Evolutionary conservation across 2,797 vertebrate genomes (phyloP).

Genomic region (Pterois miles): DNA sequence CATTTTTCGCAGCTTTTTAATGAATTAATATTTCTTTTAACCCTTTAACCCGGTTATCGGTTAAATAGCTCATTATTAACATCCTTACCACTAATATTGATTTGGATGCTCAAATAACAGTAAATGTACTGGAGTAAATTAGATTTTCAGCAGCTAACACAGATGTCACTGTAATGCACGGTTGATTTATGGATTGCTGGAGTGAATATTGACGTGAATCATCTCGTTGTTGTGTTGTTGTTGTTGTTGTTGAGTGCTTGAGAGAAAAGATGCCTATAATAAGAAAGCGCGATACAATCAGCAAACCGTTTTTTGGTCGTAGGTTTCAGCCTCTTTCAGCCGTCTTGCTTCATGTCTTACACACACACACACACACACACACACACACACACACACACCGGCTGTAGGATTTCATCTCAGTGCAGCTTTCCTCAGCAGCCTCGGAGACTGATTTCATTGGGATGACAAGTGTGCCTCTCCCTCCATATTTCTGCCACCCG

Average conservation of each 20-base stretch:
- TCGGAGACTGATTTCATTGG: constrained; percentile 67
- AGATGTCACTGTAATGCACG: background rate
- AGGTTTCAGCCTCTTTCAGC: constrained; percentile 15
- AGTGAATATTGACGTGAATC: background rate
- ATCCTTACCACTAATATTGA: background rate
- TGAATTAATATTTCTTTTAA: too few species aligned
- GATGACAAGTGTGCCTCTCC: constrained; percentile 68
- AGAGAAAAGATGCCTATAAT: constrained; percentile 15
- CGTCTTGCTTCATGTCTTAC: background rate
- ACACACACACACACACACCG: constrained; percentile 5
- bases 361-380: constrained; percentile 4
- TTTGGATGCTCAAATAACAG: background rate
- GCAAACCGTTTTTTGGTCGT: constrained; percentile 24
- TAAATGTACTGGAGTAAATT: background rate
- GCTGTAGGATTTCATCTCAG: constrained; percentile 41
- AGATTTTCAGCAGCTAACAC: background rate
- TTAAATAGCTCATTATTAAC: too few species aligned
- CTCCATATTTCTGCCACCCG: constrained; percentile 70
- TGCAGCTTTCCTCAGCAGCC: constrained; percentile 53
- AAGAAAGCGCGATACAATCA: constrained; percentile 27
- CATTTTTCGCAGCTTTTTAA: too few species aligned
- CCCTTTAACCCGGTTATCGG: too few species aligned
- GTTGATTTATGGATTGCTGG: background rate
- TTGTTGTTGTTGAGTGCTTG: background rate
- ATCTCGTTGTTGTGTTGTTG: constrained; percentile 1